Percentiles rank a stretch among this genome's conserved stretches.
Conservation (phyloP, 2,797 vertebrate genomes). For the Trematomus bernacchii region DNA sequence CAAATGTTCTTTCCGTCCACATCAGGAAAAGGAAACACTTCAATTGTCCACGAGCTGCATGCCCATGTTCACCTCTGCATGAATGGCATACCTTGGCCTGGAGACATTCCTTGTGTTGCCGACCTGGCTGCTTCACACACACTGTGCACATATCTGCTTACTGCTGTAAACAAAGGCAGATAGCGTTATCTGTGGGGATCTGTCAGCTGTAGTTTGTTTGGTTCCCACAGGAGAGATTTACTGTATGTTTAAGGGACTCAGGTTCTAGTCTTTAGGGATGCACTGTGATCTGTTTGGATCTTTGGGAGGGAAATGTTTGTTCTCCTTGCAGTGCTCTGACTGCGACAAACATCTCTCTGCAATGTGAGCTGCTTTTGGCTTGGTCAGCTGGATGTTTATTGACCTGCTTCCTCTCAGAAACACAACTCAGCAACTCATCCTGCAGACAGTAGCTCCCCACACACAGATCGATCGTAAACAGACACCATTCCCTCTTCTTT, state of each 20-base stretch:
- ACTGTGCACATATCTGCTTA: slow-evolving; percentile 28
- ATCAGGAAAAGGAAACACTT: slow-evolving; percentile 79
- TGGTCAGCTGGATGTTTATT: neutral
- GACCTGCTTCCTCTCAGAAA: slow-evolving; percentile 13
- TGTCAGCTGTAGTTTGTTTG: slow-evolving; percentile 41
- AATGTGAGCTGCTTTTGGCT: slow-evolving; percentile 13
- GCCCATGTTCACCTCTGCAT: slow-evolving; percentile 41
- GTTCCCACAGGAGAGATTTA: slow-evolving; percentile 52
- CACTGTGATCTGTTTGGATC: slow-evolving; percentile 30
- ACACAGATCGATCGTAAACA: slow-evolving; percentile 9
- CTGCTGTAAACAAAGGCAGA: slow-evolving; percentile 26
- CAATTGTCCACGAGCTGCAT: slow-evolving; percentile 59
- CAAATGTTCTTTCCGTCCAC: slow-evolving; percentile 58
- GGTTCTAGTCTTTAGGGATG: slow-evolving; percentile 27
- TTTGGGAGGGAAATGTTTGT: slow-evolving; percentile 19
- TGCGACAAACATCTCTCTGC: slow-evolving; percentile 21
- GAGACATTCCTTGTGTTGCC: slow-evolving; percentile 22
- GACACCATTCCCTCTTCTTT: no score
- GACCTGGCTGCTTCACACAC: slow-evolving; percentile 3
- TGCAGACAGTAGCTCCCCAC: neutral
- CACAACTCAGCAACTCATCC: slow-evolving; percentile 6
- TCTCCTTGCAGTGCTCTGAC: slow-evolving; percentile 6
- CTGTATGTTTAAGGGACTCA: slow-evolving; percentile 16
- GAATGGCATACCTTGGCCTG: slow-evolving; percentile 51
- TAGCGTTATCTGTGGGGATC: slow-evolving; percentile 30